Evolutionary conservation across 2,113 vertebrate species (phyloP), one percentile per base, ranked within the genome.

Genomic region (Xiphophorus couchianus): DNA sequence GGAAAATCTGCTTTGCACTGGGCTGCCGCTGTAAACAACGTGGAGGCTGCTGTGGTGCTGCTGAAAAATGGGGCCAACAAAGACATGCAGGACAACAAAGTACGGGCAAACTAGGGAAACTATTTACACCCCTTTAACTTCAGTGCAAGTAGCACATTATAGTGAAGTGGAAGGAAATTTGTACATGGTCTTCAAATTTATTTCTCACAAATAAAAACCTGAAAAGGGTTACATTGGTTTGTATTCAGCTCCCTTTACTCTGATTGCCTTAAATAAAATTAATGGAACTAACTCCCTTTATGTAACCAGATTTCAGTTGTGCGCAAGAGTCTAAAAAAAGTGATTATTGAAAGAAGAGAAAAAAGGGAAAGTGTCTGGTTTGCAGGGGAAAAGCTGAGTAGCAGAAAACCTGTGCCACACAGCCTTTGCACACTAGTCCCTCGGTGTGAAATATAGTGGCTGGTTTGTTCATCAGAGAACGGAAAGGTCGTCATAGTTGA

Each of bases 71-170:
- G 97, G 0, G 97, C 98, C 88, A 99, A 99, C 88, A 99, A 99
- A 80, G 98, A 99, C 86, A 98, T 99, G 97, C 98, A 99, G 88
- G 96, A 97, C 90, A 99, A 99, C 90, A 99, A 99, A 96, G 98
- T 98, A 80, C 62, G 87, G 13, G 30, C 22, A 58, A 58, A 2
- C 7, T n/a, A 58, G 25, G 25, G 10, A 58, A 58, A n/a, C 51
- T n/a, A 25, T 58, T 58, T 58, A n/a, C 25, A 58, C 8, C 25
- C 51, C 51, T n/a, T 58, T 7, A n/a, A 19, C 17, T n/a, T 58
- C n/a, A 25, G 19, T 58, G 11, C 51, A 58, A 11, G 22, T n/a
- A 58, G 51, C 51, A 58, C 22, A n/a, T 58, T 7, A n/a, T 3
- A n/a, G 51, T 58, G 17, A 58, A 58, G 51, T 58, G 22, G 25